Percentiles rank a stretch among this genome's conserved stretches.
Conservation (phyloP, 2,888 invertebrate genomes). For the Drosophila subsilvestris region DNA sequence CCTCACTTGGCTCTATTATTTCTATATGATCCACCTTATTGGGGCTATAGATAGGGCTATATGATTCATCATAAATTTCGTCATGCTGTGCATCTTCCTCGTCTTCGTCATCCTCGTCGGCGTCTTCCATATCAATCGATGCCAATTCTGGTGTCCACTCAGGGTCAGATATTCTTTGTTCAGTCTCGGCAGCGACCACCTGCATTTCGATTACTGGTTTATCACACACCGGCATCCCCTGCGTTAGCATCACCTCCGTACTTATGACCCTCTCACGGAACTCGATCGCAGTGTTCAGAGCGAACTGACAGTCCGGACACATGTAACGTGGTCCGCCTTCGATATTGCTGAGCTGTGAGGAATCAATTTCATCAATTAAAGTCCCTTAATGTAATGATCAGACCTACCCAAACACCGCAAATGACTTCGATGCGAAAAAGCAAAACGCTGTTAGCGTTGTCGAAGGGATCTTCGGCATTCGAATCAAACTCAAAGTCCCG, state of each 20-base stretch:
- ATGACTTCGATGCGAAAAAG: conserved; percentile 67
- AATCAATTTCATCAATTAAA: no score
- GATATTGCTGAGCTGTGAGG: conserved; percentile 44
- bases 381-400: no score
- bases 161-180: not conserved
- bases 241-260: conserved; percentile 45
- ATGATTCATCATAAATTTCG: not conserved
- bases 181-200: not conserved
- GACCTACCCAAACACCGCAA: conserved; percentile 65
- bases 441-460: conserved; percentile 54
- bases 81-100: not conserved
- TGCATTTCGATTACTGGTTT: not conserved
- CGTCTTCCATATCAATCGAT: not conserved
- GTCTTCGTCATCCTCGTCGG: not conserved
- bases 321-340: conserved; percentile 32
- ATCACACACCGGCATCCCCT: not conserved
- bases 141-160: conserved; percentile 11
- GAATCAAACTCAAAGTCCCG: conserved; percentile 17
- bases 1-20: not conserved
- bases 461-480: conserved; percentile 46
- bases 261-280: conserved; percentile 59
- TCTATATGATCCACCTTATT: not conserved
- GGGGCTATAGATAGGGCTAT: not conserved
- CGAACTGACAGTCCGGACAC: conserved; percentile 37
- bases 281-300: conserved; percentile 51